Conservation (phyloP, 2,113 vertebrate genomes). For the Furnarius figulus region DNA sequence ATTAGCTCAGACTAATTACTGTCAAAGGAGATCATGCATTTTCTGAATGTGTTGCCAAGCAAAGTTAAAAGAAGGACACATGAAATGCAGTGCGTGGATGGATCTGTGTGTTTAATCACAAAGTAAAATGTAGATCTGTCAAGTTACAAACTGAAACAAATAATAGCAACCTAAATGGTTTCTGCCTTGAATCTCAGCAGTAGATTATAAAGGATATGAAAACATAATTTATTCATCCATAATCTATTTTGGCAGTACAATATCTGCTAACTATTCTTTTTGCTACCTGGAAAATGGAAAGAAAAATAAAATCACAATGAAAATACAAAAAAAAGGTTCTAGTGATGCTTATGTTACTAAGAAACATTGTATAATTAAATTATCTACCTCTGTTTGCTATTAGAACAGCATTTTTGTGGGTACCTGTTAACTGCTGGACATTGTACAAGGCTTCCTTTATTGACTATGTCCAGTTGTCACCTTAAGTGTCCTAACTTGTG, state of each 20-base stretch:
- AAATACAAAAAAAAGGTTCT: not conserved
- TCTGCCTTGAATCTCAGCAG: not conserved
- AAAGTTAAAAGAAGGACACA: not conserved
- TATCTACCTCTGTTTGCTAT: not conserved
- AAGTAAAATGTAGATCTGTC: slow-evolving; percentile 13
- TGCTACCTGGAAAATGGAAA: not conserved
- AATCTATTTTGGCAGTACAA: not conserved
- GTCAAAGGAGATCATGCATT: slow-evolving; percentile 21
- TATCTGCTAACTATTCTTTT: not conserved
- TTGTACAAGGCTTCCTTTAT: not conserved
- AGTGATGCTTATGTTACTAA: not conserved
- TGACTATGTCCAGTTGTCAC: not conserved
- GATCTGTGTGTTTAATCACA: not conserved
- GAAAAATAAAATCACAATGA: not conserved
- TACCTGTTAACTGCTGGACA: not conserved
- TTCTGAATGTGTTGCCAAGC: slow-evolving; percentile 20
- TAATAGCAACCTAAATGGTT: not conserved
- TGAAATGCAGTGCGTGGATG: slow-evolving; percentile 1
- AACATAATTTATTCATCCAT: not conserved
- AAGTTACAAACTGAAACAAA: slow-evolving; percentile 16
- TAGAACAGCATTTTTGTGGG: not conserved
- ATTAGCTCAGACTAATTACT: slow-evolving; percentile 55
- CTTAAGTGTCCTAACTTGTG: not conserved
- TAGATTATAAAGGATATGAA: not conserved
- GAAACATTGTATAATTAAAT: not conserved